Conservation (phyloP, 2,888 invertebrate species). For the Carabus problematicus region DNA sequence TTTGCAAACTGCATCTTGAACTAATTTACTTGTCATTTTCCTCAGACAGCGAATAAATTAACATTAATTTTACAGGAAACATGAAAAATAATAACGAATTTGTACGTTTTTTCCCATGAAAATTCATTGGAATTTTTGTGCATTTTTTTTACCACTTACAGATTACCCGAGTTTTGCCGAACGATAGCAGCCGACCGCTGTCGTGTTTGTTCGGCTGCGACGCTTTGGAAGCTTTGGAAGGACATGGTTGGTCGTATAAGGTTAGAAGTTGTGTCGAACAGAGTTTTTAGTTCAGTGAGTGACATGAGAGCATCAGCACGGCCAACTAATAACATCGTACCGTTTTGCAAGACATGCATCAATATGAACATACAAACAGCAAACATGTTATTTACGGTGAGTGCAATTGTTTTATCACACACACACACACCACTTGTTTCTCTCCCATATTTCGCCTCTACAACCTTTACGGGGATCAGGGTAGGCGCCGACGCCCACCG, state of each 20-base stretch:
- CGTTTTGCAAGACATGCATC: conserved; percentile 74
- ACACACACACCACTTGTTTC: background rate
- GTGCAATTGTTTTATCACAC: conserved; percentile 40
- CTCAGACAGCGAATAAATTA: no score
- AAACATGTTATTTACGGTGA: conserved; percentile 59
- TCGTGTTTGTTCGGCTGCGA: conserved; percentile 21
- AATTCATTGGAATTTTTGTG: no score
- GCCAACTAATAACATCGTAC: conserved; percentile 46
- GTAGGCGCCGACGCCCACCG: conserved; percentile 33
- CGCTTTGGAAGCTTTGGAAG: conserved; percentile 31
- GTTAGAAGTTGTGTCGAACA: no score
- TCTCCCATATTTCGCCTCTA: background rate
- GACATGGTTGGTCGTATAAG: conserved; percentile 5
- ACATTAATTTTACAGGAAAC: background rate
- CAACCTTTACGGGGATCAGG: background rate
- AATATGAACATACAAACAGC: conserved; percentile 71
- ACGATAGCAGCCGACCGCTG: background rate
- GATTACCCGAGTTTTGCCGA: background rate
- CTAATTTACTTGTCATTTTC: no score
- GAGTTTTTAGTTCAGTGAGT: conserved; percentile 33
- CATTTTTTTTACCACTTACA: background rate
- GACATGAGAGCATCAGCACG: conserved; percentile 39
- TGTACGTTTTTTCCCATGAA: background rate
- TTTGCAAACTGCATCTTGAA: no score
- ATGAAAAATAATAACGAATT: conserved; percentile 16